phyloP scores from a whole-genome alignment of 2,797 vertebrate species.

The Champsocephalus esox region DNA sequence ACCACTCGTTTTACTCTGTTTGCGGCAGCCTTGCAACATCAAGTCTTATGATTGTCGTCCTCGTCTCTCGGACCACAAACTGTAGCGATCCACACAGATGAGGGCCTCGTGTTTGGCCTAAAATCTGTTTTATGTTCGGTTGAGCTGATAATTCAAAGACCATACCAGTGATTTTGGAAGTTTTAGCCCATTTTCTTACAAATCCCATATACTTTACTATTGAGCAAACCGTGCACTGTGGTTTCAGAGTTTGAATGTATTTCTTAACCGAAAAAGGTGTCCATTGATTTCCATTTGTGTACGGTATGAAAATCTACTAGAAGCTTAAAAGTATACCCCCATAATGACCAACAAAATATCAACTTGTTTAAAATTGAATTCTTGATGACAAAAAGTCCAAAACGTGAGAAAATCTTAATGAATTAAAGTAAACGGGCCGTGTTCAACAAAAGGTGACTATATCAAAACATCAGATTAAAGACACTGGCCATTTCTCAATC shows the following conservation, averaged over 20 bases:
- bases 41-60: constrained; percentile 54
- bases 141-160: constrained; percentile 2
- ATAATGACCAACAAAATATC: too few relatives aligned
- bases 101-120: background rate
- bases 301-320: constrained; percentile 1
- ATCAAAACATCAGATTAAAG: too few relatives aligned
- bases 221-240: constrained; percentile 5
- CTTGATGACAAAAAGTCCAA: too few relatives aligned
- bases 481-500: too few relatives aligned
- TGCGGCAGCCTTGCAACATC: constrained; percentile 55
- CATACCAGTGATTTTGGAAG: background rate
- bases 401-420: too few relatives aligned
- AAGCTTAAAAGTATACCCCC: too few relatives aligned
- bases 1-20: constrained; percentile 28
- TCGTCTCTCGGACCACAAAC: constrained; percentile 55
- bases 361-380: too few relatives aligned
- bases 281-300: constrained; percentile 4
- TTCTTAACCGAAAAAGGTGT: background rate
- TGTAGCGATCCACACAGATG: constrained; percentile 31
- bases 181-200: background rate
- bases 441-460: too few relatives aligned
- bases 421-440: too few relatives aligned
- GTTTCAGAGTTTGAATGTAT: constrained; percentile 41
- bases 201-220: background rate
- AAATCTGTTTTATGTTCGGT: background rate